Base-by-base conservation (phyloP, 2,888 invertebrate genomes). In the Dendrolimus houi region DNA sequence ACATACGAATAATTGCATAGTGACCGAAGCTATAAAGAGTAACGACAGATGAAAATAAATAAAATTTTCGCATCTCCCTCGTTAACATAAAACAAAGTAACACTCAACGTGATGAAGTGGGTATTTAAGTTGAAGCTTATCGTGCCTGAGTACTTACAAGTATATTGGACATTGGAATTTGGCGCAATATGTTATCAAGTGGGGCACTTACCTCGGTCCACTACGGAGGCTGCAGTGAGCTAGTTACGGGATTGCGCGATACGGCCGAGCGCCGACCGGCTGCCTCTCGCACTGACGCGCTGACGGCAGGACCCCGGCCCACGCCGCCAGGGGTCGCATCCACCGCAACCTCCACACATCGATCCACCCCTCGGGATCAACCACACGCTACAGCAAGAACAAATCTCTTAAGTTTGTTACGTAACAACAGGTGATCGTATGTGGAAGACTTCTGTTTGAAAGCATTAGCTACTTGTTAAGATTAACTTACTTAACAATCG, bases 361-460 rank as follows among this genome's bases (percentile, higher is more conserved):
- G 87, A 87, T 87, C 87, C 83, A 80, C 81, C 81, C 81, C 75
- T 67, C 69, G 61, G 58, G 47, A 47, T 47, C 8, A 47, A 47
- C 29, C 29, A 47, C 12, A 12, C 47, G 47, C 9, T 47, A 59
- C 60, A 58, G 61, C 62, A 63, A 64, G 60, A 60, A 56, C 63
- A 59, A 58, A 63, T 47, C 12, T 47, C 9, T 47, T 47, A 29
- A 3, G 10, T 59, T 58, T 63, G 61, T 58, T 60, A 56, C 59
- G 54, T 54, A 53, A 61, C 59, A 47, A 55, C 62, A 47, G 47
- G 29, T 29, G 29, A 29, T 29, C 29, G 29, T 29, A 29, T 29
- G 6, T 29, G 29, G 29, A 3, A 17, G 17, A 29, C 29, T 29
- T 29, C 29, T 29, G 29, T 29, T 29, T 29, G 29, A 29, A 29